Evolutionary conservation across 2,888 invertebrate species (phyloP).

Genomic region (Craniophora ligustri): DNA sequence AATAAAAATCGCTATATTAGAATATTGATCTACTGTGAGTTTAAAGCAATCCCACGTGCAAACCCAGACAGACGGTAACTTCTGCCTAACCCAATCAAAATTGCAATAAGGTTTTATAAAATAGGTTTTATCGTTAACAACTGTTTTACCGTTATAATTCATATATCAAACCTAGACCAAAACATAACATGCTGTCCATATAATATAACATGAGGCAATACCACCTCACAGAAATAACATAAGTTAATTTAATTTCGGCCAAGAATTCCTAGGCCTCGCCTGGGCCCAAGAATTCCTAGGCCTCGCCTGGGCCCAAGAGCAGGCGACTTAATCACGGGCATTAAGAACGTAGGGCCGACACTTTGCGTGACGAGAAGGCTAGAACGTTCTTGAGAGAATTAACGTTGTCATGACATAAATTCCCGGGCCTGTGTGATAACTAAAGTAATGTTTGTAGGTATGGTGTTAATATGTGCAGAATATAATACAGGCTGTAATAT

Average conservation of each 20-base stretch:
- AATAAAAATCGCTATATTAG: too few species aligned
- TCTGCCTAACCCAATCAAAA: too few species aligned
- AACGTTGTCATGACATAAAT: constrained; percentile 27
- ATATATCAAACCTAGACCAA: too few species aligned
- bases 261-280: not conserved
- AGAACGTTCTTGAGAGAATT: constrained; percentile 29
- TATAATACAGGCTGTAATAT: too few species aligned
- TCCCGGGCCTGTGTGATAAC: constrained; percentile 12
- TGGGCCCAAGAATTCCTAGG: constrained; percentile 8
- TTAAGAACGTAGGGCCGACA: constrained; percentile 20
- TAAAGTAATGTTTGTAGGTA: not conserved
- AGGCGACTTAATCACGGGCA: constrained; percentile 27
- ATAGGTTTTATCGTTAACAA: too few species aligned
- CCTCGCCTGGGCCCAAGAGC: constrained; percentile 27
- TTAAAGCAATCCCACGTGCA: too few species aligned
- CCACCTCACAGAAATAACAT: not conserved
- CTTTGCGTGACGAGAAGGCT: constrained; percentile 35
- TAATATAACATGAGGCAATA: too few species aligned
- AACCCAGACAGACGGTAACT: too few species aligned
- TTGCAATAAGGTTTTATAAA: too few species aligned
- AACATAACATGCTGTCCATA: too few species aligned
- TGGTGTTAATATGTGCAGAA: not conserved
- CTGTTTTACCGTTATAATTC: too few species aligned
- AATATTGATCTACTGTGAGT: too few species aligned
- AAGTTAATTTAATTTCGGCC: not conserved